Conservation (phyloP, 1,140 invertebrate species). For the Sinella curviseta region DNA sequence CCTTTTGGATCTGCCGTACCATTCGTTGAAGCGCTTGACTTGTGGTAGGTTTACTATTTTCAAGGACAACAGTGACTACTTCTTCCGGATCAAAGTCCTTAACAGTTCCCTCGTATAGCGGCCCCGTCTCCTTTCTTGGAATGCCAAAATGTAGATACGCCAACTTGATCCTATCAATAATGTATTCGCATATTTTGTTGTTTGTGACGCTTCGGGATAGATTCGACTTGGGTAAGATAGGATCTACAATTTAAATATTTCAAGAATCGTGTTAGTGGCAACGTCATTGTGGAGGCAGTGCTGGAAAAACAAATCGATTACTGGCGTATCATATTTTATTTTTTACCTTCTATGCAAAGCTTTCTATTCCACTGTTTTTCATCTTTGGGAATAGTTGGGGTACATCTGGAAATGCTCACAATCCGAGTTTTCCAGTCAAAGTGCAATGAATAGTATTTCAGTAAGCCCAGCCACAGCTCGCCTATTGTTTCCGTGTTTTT, state of each 20-base stretch:
- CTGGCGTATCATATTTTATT: too few species aligned
- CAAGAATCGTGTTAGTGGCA: too few species aligned
- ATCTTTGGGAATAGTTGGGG: constrained; percentile 19
- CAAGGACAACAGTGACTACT: neutral
- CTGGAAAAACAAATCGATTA: too few species aligned
- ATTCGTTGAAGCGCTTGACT: constrained; percentile 12
- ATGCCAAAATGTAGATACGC: constrained; percentile 59
- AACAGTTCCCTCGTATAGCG: constrained; percentile 50
- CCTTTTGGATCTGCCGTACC: neutral
- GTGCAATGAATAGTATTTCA: constrained; percentile 57
- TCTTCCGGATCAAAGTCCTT: neutral
- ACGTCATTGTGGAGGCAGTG: too few species aligned
- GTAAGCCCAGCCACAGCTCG: constrained; percentile 56
- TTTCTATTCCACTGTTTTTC: constrained; percentile 56
- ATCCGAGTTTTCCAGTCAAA: constrained; percentile 55
- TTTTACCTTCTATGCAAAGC: constrained; percentile 59
- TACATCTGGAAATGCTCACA: constrained; percentile 55
- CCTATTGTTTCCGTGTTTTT: constrained; percentile 49
- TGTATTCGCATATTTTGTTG: constrained; percentile 57
- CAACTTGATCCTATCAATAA: constrained; percentile 55
- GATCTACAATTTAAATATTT: too few species aligned
- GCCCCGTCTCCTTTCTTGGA: constrained; percentile 52
- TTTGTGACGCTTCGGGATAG: constrained; percentile 56
- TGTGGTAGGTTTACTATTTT: neutral
- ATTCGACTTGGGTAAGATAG: constrained; percentile 58